Base-by-base conservation (phyloP, 2,113 vertebrate genomes). In the Apteryx owenii region DNA sequence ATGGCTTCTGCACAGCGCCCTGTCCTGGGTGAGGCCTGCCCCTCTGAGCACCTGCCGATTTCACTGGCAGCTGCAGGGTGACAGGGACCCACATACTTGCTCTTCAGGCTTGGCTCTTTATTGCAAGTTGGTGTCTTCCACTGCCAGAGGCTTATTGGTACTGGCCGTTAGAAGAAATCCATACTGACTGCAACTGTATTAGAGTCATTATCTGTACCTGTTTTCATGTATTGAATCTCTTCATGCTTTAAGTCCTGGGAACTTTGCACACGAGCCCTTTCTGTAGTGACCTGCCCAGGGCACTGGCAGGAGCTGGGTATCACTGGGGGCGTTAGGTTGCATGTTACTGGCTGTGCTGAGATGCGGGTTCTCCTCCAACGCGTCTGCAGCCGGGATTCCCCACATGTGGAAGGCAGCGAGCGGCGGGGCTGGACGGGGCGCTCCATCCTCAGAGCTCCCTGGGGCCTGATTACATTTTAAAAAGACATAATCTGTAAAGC, bases 401-500 rank as follows among this genome's bases (percentile, higher is more conserved):
- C 2, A 0, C 0, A 0, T 6, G 21, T 5, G 18, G 12, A 28
- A 3, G 16, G 33, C 0, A 0, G 9, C 0, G 40, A 42, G 44
- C 51, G 58, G 36, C 51, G 40, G 38, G 33, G 22, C 2, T 76
- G 40, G 11, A 13, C 0, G 3, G 21, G 78, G 7, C 3, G 2
- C 10, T 40, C 40, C 1, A 0, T 62, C 46, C 33, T 92, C 73
- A 56, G 26, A 60, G 61, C 42, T 82, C 23, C 33, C 40, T 40
- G 20, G 42, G 79, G 23, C 62, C 42, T 40, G 29, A 40, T 26
- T 26, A 8, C 20, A 10, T 83, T 75, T 85, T 4, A 46, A 50
- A 88, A 77, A 26, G 6, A 66, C 61, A 53, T 23, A 0, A 11
- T 38, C 9, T 93, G 26, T 50, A 68, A 88, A 85, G 15, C 22